phyloP scores from a whole-genome alignment of 2,888 invertebrate genomes.

The Caenorhabditis drosophilae region DNA sequence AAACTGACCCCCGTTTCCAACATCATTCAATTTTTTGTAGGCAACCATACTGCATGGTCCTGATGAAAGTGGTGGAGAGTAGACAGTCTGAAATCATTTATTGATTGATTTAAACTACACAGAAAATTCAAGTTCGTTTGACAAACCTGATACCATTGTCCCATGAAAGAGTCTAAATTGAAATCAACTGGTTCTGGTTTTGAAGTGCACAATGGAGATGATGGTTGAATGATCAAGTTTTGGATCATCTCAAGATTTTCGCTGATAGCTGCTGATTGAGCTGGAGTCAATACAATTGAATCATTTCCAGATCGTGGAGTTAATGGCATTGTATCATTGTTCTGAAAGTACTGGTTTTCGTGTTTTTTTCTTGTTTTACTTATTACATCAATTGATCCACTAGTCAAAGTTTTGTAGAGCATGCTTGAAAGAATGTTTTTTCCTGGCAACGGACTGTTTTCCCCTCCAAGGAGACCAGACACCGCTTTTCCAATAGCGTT shows the following conservation, averaged over 20 bases:
- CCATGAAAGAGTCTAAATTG: conserved; percentile 66
- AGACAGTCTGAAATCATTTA: no score
- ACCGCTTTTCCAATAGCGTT: conserved; percentile 62
- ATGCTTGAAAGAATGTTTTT: conserved; percentile 66
- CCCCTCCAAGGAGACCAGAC: conserved; percentile 60
- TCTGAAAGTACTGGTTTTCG: conserved; percentile 19
- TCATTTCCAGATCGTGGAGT: conserved; percentile 24
- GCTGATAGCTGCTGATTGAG: conserved; percentile 65
- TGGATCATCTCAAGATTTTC: conserved; percentile 69
- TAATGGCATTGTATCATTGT: conserved; percentile 42
- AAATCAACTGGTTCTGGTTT: conserved; percentile 68
- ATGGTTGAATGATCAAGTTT: conserved; percentile 67
- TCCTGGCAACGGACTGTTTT: conserved; percentile 62
- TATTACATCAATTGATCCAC: conserved; percentile 56
- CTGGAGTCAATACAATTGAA: conserved; percentile 51
- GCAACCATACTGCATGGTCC: conserved; percentile 69
- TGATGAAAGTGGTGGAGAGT: conserved; percentile 67
- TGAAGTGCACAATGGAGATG: conserved; percentile 66
- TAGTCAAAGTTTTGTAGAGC: conserved; percentile 68
- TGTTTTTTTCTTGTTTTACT: background rate
- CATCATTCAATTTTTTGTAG: conserved; percentile 67
- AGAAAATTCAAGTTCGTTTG: no score
- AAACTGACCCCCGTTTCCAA: conserved; percentile 55
- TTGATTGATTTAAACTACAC: no score
- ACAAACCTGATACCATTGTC: conserved; percentile 68